Percentiles rank a stretch among this genome's conserved stretches.
Evolutionary conservation across 2,888 invertebrate genomes (phyloP).

Genomic region (Hirtodrosophila cameraria): DNA sequence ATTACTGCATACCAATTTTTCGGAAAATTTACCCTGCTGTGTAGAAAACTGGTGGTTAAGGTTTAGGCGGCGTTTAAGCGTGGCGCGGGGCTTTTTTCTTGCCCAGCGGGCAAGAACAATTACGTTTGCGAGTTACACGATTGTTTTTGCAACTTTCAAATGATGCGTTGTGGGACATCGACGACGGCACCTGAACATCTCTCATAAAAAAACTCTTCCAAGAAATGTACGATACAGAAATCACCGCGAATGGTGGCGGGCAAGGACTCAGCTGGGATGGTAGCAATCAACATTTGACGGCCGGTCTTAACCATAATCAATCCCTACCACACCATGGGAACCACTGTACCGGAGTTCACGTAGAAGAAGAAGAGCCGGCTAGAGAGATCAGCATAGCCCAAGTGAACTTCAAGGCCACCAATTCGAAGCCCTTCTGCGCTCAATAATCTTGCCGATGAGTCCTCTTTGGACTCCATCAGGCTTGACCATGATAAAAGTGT

Average conservation of each 20-base stretch:
- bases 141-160: too few relatives aligned
- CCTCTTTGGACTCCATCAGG: conserved; percentile 99
- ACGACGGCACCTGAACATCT: too few relatives aligned
- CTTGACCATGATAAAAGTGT: conserved; percentile 99
- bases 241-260: conserved; percentile 99
- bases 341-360: conserved; percentile 97
- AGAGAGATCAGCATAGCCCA: conserved; percentile 97
- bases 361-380: conserved; percentile 97
- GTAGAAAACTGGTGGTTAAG: too few relatives aligned
- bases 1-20: too few relatives aligned
- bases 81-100: too few relatives aligned
- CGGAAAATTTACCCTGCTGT: too few relatives aligned
- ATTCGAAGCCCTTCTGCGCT: conserved; percentile 97
- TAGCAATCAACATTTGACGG: conserved; percentile 97
- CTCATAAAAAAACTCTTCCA: too few relatives aligned
- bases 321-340: conserved; percentile 99
- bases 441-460: conserved; percentile 97
- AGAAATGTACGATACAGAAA: conserved; percentile 95
- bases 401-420: conserved; percentile 97
- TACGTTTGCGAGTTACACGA: too few relatives aligned
- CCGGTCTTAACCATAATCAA: conserved; percentile 97
- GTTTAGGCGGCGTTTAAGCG: too few relatives aligned
- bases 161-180: too few relatives aligned
- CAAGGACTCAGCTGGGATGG: conserved; percentile 96
- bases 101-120: too few relatives aligned